A percentile compares a stretch with the other conserved stretches of the same genome.
Evolutionary conservation across 1,140 invertebrate genomes (phyloP).

Genomic region (Drosophila ohnishii): DNA sequence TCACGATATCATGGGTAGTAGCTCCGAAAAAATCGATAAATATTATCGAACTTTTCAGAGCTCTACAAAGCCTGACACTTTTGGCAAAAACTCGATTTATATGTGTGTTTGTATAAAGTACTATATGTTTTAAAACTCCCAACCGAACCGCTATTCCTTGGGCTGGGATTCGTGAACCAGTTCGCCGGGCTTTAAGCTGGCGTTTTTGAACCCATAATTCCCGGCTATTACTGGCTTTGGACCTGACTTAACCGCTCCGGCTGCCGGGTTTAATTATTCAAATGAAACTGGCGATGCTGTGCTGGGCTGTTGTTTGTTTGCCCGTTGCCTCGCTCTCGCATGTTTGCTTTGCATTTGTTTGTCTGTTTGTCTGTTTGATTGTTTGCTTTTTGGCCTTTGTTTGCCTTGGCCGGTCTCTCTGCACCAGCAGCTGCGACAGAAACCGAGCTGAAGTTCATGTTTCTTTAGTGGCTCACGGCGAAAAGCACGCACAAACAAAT

Average conservation of each 20-base stretch:
- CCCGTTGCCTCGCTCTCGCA: constrained; percentile 44
- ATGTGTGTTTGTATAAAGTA: background rate
- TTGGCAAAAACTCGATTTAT: background rate
- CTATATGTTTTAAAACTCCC: background rate
- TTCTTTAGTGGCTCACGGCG: constrained; percentile 44
- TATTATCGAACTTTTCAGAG: background rate
- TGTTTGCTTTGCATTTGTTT: constrained; percentile 63
- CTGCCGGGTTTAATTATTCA: constrained; percentile 67
- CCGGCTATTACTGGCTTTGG: constrained; percentile 17
- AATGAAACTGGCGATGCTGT: constrained; percentile 46
- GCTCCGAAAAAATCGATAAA: background rate
- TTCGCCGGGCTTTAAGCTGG: background rate
- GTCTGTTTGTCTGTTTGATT: constrained; percentile 50
- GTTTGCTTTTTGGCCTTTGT: constrained; percentile 59
- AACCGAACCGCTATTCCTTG: background rate
- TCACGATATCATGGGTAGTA: no score
- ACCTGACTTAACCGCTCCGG: constrained; percentile 25
- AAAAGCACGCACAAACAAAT: constrained; percentile 37
- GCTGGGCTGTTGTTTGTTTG: constrained; percentile 25
- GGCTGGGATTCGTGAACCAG: background rate
- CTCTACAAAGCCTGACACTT: background rate
- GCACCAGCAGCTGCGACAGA: constrained; percentile 32
- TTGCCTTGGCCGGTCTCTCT: constrained; percentile 52
- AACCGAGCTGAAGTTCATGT: constrained; percentile 54
- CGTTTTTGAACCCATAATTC: constrained; percentile 12